Evolutionary conservation across 2,797 vertebrate species (phyloP).

Genomic region (Moxostoma hubbsi): DNA sequence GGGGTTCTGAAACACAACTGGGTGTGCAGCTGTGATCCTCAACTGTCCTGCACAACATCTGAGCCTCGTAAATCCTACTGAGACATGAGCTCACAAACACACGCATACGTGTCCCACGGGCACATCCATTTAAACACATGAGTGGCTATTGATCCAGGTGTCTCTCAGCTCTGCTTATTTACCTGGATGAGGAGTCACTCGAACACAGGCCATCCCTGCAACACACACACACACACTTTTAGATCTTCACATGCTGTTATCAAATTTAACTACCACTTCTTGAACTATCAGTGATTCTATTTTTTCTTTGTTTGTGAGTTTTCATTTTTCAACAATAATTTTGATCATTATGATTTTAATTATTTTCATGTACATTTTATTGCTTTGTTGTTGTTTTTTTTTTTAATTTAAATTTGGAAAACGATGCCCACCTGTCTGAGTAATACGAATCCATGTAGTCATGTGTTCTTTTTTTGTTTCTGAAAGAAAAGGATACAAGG

Average conservation of each 20-base stretch:
- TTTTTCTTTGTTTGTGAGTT: too few relatives aligned
- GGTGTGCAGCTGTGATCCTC: conserved; percentile 45
- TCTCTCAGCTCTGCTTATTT: neutral
- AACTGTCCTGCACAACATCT: conserved; percentile 29
- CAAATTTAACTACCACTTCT: too few relatives aligned
- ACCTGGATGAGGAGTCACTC: conserved; percentile 61
- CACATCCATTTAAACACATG: neutral
- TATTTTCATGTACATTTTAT: neutral
- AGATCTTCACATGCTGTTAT: too few relatives aligned
- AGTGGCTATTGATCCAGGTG: neutral
- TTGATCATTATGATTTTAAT: neutral
- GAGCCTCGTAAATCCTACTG: conserved; percentile 38
- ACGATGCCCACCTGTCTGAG: conserved; percentile 78
- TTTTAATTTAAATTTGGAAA: neutral
- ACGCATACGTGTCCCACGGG: neutral
- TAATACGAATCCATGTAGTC: conserved; percentile 86
- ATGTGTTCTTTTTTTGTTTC: conserved; percentile 83
- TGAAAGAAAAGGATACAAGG: conserved; percentile 49
- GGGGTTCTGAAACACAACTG: conserved; percentile 15
- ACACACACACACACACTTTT: conserved; percentile 22
- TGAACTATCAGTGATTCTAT: too few relatives aligned
- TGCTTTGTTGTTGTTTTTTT: too few relatives aligned
- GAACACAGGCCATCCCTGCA: conserved; percentile 59
- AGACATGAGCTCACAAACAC: conserved; percentile 24
- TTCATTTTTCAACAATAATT: too few relatives aligned